A percentile compares a stretch with the other conserved stretches of the same genome.
These are phyloP conservation scores for Vidua macroura DNA, from an alignment of 2,113 vertebrate species.

Conservation along the genomic window DNA sequence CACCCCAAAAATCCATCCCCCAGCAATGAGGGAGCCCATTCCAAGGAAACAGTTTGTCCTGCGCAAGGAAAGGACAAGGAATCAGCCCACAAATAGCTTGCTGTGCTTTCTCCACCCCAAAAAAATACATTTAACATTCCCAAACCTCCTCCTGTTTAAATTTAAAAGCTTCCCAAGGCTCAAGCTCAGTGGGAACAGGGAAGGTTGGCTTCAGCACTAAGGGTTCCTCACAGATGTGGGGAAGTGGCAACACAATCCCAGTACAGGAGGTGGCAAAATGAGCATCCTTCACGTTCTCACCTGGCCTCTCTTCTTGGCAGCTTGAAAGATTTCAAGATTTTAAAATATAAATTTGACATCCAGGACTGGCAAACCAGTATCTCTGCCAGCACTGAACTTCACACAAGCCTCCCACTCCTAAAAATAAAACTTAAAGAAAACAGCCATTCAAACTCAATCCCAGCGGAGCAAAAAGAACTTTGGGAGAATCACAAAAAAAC, in stretches of 20 bases:
- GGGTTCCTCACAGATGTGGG: not conserved
- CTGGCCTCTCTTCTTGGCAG: not conserved
- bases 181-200: not conserved
- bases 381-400: not conserved
- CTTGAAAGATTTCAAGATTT: not conserved
- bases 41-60: not conserved
- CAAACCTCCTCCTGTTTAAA: not conserved
- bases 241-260: not conserved
- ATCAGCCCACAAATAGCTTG: not conserved
- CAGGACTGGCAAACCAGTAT: not conserved
- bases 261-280: not conserved
- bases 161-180: not conserved
- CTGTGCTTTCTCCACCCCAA: not conserved
- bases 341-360: not conserved
- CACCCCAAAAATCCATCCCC: not conserved
- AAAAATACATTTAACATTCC: not conserved
- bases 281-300: not conserved
- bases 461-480: not conserved
- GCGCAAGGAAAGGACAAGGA: not conserved
- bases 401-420: conserved; percentile 19
- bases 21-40: not conserved
- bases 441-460: conserved; percentile 3
- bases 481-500: not conserved
- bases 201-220: not conserved
- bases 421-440: conserved; percentile 41